Evolutionary conservation across 1,140 invertebrate genomes (phyloP).

Genomic region (Pygmarrhopalites habei): DNA sequence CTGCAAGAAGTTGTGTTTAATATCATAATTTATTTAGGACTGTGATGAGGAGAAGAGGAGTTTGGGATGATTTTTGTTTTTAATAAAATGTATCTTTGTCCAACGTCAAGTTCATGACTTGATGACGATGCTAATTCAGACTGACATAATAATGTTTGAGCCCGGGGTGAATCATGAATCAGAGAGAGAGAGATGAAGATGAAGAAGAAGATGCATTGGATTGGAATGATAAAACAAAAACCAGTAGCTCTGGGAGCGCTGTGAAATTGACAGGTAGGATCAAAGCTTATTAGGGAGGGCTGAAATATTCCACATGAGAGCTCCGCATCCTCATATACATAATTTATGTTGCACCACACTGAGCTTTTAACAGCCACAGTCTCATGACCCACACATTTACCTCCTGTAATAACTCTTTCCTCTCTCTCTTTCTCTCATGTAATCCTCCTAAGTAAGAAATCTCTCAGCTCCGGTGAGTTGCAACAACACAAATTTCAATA

Average conservation of each 20-base stretch:
- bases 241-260: constrained; percentile 17
- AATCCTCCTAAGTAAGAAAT: no score
- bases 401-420: background rate
- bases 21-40: no score
- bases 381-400: no score
- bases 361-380: background rate
- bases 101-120: no score
- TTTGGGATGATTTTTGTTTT: no score
- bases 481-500: no score
- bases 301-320: background rate
- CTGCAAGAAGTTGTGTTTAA: no score
- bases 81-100: no score
- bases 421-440: no score
- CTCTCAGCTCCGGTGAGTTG: no score
- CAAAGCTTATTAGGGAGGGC: constrained; percentile 13
- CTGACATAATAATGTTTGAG: background rate
- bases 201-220: background rate
- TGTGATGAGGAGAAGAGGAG: no score
- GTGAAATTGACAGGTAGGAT: constrained; percentile 24
- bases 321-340: background rate
- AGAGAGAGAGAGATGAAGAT: background rate
- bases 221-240: constrained; percentile 17
- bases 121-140: background rate
- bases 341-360: constrained; percentile 7
- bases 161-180: background rate